Conservation (phyloP, 1,140 invertebrate genomes). For the Samia ricini region DNA sequence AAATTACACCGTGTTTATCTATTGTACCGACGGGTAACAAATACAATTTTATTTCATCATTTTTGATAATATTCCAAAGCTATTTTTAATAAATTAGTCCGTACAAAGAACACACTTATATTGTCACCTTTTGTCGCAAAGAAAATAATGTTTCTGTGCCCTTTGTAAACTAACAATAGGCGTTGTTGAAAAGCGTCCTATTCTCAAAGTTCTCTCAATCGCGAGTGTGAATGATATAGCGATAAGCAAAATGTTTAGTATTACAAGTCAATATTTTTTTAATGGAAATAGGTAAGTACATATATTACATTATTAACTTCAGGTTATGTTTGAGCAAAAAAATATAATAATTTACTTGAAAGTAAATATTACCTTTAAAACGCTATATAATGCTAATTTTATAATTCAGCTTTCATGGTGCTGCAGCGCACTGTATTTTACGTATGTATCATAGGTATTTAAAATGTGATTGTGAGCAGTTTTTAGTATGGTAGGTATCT, state of each 20-base stretch:
- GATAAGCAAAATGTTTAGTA: background rate
- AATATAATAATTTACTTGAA: no score
- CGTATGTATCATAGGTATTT: no score
- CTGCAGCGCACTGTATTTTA: no score
- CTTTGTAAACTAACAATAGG: conserved; percentile 14
- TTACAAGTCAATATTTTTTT: no score
- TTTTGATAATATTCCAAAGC: background rate
- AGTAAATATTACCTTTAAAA: no score
- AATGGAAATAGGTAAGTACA: background rate
- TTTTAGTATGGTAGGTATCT: no score
- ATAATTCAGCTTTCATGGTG: no score
- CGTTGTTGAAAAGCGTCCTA: conserved; percentile 12
- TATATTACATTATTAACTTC: background rate
- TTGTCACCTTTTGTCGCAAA: conserved; percentile 7
- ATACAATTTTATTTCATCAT: background rate
- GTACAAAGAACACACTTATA: conserved; percentile 5
- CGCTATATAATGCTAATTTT: no score
- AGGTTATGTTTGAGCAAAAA: no score
- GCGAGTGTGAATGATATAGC: conserved; percentile 9
- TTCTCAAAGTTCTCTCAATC: conserved; percentile 8
- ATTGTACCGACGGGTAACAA: background rate
- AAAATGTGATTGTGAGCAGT: no score
- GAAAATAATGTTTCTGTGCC: conserved; percentile 8
- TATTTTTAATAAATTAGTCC: conserved; percentile 1
- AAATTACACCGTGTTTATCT: background rate